Base-by-base conservation (phyloP, 2,113 vertebrate species). In the Egretta garzetta region DNA sequence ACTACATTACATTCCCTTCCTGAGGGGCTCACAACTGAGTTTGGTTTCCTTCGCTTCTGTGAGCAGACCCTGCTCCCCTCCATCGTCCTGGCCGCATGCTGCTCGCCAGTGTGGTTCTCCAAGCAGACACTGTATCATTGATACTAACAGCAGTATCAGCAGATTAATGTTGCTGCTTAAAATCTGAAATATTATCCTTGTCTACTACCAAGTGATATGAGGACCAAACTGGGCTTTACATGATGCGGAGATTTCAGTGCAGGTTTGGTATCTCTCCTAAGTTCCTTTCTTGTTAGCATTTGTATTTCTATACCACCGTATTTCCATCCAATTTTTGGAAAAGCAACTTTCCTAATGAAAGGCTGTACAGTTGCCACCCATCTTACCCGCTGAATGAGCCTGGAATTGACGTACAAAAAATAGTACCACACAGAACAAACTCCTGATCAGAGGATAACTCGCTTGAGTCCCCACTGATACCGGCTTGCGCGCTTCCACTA, bases 11-110 rank as follows among this genome's bases (percentile, higher is more conserved):
- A 3, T 58, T 33, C 14, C 17, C 12, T 13, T 66, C 27, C 62
- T 17, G 45, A 45, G 28, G 28, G 23, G 15, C 77, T 81, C 12
- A 12, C 12, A 0, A 0, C 3, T 15, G 33, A n/a, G 28, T 9
- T 33, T 13, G 28, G 66, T 39, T 56, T 49, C 88, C 39, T 49
- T n/a, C 14, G n/a, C 63, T 56, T 45, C 41, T 21, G 19, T 1
- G 1, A 41, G 72, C 49, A 41, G 26, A 27, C 7, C 30, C 28
- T 6, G 16, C 39, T 47, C 15, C 45, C 15, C 41, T 26, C n/a
- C 35, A 1, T 30, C 7, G 2, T 35, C 21, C 21, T 15, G 43
- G 21, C 17, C 1, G 0, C 13, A 16, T 0, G 9, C 33, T 16
- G 39, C 64, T 47, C 15, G 1, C 15, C 2, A 0, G 1, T 19